Base-by-base conservation (phyloP, 2,797 vertebrate genomes). In the Molossus molossus region DNA sequence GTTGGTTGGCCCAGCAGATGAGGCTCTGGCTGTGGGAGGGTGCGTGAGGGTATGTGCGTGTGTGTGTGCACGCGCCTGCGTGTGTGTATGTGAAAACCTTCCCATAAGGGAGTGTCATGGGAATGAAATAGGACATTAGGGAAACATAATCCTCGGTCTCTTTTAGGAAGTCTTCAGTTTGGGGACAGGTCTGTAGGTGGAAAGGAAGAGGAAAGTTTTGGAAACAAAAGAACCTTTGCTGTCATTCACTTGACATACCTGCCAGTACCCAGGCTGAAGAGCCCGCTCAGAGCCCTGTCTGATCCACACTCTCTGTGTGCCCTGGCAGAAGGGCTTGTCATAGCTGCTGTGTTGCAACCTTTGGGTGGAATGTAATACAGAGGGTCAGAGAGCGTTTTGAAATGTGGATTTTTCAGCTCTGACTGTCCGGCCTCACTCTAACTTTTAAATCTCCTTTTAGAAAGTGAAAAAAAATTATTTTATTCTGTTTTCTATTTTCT, bases 401-500 rank as follows among this genome's bases (percentile, higher is more conserved):
- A 91, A 88, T 77, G 73, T 9, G 29, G 3, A 25, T 96, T 84
- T 94, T 62, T 95, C 12, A 72, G 84, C 55, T 64, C 33, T 45
- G 33, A 53, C 45, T 87, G 7, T 81, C 33, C 6, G 13, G 18
- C 53, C 58, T 77, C 14, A 7, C 55, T 90, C 25, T 80, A 70
- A 83, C 53, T 85, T 91, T 18, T 48, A 29, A 3, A 5, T 83
- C 76, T 89, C 60, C 58, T 83, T 94, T 75, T 73, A 80, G 87
- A 96, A 72, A 67, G 48, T n/a, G n/a, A 55, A 75, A 8, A 8
- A 65, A 65, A 67, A 33, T 33, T 33, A 33, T 14, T 29, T 6
- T 4, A 2, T 79, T 69, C 27, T 86, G 55, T 81, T 89, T 94
- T 48, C 29, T 67, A 3, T 2, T 33, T 90, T n/a, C 55, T 90